A percentile compares a stretch with the other conserved stretches of the same genome.
These are phyloP conservation scores for Lycocerus yunnanus DNA, from an alignment of 2,888 invertebrate genomes.

Conservation along the genomic window DNA sequence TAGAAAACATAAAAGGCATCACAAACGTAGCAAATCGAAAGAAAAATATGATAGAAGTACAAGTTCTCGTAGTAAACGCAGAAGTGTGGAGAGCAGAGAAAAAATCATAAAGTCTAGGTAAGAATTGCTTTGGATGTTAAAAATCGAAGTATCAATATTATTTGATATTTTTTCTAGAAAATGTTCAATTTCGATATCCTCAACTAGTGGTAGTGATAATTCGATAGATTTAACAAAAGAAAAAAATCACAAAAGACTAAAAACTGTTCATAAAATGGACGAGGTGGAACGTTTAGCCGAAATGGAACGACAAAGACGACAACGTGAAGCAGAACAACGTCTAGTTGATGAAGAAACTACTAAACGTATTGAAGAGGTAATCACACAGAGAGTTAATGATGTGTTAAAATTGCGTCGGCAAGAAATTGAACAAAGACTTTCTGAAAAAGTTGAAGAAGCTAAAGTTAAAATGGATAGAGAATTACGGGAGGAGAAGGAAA, in stretches of 20 bases:
- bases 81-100: slow-evolving; percentile 72
- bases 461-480: slow-evolving; percentile 95
- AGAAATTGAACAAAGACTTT: slow-evolving; percentile 94
- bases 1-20: slow-evolving; percentile 82
- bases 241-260: slow-evolving; percentile 63
- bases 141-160: slow-evolving; percentile 26
- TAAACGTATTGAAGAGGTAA: slow-evolving; percentile 90
- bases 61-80: slow-evolving; percentile 69
- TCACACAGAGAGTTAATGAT: slow-evolving; percentile 91
- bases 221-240: slow-evolving; percentile 70
- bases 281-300: slow-evolving; percentile 91
- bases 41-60: slow-evolving; percentile 63
- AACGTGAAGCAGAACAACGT: slow-evolving; percentile 89
- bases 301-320: slow-evolving; percentile 89
- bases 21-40: slow-evolving; percentile 83
- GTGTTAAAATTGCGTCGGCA: slow-evolving; percentile 93
- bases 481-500: slow-evolving; percentile 95
- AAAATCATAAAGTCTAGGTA: slow-evolving; percentile 76
- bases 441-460: slow-evolving; percentile 91
- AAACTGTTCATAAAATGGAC: slow-evolving; percentile 78
- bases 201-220: slow-evolving; percentile 69
- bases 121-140: slow-evolving; percentile 18
- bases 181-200: slow-evolving; percentile 75
- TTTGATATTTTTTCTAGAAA: slow-evolving; percentile 61
- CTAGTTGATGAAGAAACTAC: slow-evolving; percentile 94